These are phyloP conservation scores for Craniophora ligustri DNA, from an alignment of 2,888 invertebrate species.

Conservation along the genomic window DNA sequence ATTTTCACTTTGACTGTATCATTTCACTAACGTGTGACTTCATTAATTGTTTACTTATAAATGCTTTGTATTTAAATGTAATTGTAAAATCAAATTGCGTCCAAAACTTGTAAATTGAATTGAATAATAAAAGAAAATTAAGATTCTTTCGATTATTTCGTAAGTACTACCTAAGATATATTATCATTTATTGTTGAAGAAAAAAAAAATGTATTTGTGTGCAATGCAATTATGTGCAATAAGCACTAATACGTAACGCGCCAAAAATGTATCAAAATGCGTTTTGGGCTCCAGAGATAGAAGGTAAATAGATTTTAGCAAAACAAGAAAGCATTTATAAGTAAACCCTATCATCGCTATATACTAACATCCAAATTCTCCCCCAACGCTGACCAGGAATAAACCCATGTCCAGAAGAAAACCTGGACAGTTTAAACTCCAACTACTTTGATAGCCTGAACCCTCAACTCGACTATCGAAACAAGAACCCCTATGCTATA, in stretches of 20 bases:
- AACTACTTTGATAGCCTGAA: constrained; percentile 84
- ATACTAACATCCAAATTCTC: constrained; percentile 60
- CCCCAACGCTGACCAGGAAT: constrained; percentile 79
- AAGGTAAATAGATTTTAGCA: no score
- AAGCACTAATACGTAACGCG: no score
- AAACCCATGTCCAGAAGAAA: constrained; percentile 74
- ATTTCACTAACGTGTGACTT: constrained; percentile 34
- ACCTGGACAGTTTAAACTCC: constrained; percentile 79
- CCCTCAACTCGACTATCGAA: constrained; percentile 75
- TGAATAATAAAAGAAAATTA: no score
- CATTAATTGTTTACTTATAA: constrained; percentile 36
- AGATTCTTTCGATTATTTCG: no score
- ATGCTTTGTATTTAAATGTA: constrained; percentile 21
- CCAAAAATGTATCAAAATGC: no score
- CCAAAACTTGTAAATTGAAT: no score
- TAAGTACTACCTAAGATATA: no score
- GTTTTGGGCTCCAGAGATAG: no score
- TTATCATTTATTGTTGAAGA: no score
- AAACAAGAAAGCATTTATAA: constrained; percentile 41
- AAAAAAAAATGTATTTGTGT: no score
- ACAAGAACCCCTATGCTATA: constrained; percentile 86
- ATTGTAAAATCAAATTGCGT: not conserved
- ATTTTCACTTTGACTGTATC: constrained; percentile 19
- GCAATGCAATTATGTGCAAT: no score
- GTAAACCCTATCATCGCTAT: constrained; percentile 47